phyloP scores from a whole-genome alignment of 2,113 vertebrate species.

The Cephalopholis sonnerati region DNA sequence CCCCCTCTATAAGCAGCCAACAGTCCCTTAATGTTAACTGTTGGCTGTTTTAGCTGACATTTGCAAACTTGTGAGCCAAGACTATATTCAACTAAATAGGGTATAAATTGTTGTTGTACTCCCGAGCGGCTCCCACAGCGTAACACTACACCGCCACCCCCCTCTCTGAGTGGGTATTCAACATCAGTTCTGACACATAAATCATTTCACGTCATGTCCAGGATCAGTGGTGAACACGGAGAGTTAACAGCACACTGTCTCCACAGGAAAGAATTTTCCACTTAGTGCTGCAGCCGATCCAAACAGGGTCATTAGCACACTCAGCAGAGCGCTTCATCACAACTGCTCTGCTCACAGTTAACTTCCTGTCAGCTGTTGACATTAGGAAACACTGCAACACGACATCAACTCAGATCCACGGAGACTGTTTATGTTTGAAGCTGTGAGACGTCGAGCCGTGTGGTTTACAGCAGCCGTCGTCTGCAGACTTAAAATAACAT shows the following conservation, averaged over 20 bases:
- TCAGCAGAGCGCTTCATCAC: slow-evolving; percentile 39
- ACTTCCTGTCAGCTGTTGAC: slow-evolving; percentile 33
- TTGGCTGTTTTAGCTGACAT: not conserved
- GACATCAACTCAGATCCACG: slow-evolving; percentile 6
- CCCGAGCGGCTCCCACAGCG: too few species aligned
- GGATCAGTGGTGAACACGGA: not conserved
- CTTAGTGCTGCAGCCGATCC: slow-evolving; percentile 31
- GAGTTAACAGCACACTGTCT: slow-evolving; percentile 36
- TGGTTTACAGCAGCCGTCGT: slow-evolving; percentile 3
- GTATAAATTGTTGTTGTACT: not conserved
- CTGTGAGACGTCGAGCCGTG: not conserved
- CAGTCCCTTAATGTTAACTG: too few species aligned
- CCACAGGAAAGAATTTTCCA: slow-evolving; percentile 50
- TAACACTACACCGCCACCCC: too few species aligned
- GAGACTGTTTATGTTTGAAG: slow-evolving; percentile 6
- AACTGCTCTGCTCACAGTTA: slow-evolving; percentile 3
- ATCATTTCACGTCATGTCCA: not conserved
- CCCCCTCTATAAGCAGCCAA: too few species aligned
- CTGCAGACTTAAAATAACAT: not conserved
- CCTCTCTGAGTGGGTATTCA: too few species aligned
- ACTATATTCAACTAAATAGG: not conserved
- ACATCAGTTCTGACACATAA: not conserved
- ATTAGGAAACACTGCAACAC: slow-evolving; percentile 12
- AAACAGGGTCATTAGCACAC: slow-evolving; percentile 38
- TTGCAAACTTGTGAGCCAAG: not conserved